A percentile compares a stretch with the other conserved stretches of the same genome.
Evolutionary conservation across 1,140 invertebrate genomes (phyloP).

Genomic region (Magallana angulata): DNA sequence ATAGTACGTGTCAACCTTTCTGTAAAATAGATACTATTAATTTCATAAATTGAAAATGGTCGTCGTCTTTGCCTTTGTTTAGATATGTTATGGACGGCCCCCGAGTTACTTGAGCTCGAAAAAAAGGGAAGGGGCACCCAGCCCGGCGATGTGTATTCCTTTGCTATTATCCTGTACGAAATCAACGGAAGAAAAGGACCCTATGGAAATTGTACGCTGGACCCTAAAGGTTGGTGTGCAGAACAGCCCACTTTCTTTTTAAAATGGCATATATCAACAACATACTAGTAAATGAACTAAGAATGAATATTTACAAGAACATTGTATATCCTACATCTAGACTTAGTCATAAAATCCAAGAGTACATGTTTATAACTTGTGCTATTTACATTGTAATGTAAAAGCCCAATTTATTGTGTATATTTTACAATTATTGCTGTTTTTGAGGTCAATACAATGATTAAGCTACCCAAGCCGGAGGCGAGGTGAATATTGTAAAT

Average conservation of each 20-base stretch:
- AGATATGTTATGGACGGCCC: slow-evolving; percentile 92
- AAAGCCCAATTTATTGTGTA: background rate
- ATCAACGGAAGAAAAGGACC: slow-evolving; percentile 74
- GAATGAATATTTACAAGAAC: background rate
- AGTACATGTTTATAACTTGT: background rate
- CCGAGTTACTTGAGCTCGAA: slow-evolving; percentile 87
- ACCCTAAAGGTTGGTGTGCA: slow-evolving; percentile 72
- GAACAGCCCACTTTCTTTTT: background rate
- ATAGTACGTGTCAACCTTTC: no score
- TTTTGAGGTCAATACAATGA: no score
- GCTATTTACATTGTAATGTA: background rate
- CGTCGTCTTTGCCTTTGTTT: slow-evolving; percentile 60
- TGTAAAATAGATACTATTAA: no score
- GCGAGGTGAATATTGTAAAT: no score
- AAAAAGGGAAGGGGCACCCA: slow-evolving; percentile 84
- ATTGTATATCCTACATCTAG: no score
- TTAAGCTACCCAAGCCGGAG: no score
- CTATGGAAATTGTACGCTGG: slow-evolving; percentile 71
- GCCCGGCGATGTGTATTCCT: slow-evolving; percentile 96
- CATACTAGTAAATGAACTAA: background rate
- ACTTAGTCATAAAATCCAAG: no score
- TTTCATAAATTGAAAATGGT: no score
- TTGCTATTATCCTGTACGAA: slow-evolving; percentile 91
- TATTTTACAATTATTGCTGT: no score
- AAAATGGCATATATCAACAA: background rate